Evolutionary conservation across 1,140 invertebrate genomes (phyloP), one percentile per base, ranked within the genome.

Genomic region (Helicoverpa armigera): DNA sequence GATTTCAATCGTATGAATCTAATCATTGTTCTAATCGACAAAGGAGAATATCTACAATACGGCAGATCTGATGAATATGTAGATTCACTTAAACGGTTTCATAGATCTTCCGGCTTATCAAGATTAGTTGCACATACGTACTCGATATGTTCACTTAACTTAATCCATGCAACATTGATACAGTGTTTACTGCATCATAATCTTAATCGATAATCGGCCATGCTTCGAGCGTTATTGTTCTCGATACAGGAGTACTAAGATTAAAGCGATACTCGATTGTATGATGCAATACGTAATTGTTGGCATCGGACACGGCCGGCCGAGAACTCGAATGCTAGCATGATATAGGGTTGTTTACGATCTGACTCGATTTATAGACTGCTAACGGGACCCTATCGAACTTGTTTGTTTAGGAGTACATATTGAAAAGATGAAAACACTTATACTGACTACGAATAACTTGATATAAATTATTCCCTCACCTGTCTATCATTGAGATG

Each of bases 151-250:
- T 53, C 69, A 72, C 69, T 72, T 53, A 50, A 72, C 69, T 72
- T 72, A 72, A 72, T 72, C 69, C 69, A 72, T 72, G 50, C 50
- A 72, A 53, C 69, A 72, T 54, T 72, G 50, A 72, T 72, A 72
- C 23, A 54, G 69, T 72, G 50, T 72, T 72, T 72, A 72, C 69
- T 53, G 50, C 69, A 54, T 54, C 48, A 53, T 70, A 70, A 70
- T 70, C 67, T 70, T 53, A 72, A 72, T 53, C 69, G 69, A 72
- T 53, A 31, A 72, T 72, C 69, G 14, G 29, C n/a, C 14, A 12
- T 31, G 50, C 69, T 72, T 11, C 50, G 14, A 54, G 69, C 69
- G 69, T 72, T 65, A 72, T 72, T 72, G 69, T 72, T 72, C 50
- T 72, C 18, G 69, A 72, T 72, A 72, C 50, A 72, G 18, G 50